Evolutionary conservation across 92 coral and sea anemone genomes (phyloP).

Genomic region (Epizoanthus illoricatus): DNA sequence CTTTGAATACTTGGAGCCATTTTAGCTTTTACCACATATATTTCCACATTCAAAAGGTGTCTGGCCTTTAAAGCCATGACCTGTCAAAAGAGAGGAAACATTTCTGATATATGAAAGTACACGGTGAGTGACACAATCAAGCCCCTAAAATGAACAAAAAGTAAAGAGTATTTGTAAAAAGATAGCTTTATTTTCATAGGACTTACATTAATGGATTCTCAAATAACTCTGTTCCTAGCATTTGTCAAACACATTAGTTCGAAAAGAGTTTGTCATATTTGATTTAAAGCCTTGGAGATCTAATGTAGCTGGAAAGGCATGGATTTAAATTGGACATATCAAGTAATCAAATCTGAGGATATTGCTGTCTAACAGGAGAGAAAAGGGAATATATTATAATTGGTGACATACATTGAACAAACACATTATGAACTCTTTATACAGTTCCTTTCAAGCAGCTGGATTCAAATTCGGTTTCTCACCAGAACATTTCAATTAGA

Average conservation of each 20-base stretch:
- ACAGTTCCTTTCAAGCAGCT: slow-evolving; percentile 73
- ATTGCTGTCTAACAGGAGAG: slow-evolving; percentile 68
- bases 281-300: slow-evolving; percentile 57
- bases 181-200: slow-evolving; percentile 23
- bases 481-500: slow-evolving; percentile 61
- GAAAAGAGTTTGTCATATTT: slow-evolving; percentile 42
- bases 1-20: background rate
- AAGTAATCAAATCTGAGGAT: slow-evolving; percentile 78
- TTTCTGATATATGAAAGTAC: slow-evolving; percentile 34
- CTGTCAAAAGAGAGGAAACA: slow-evolving; percentile 38
- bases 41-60: slow-evolving; percentile 28
- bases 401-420: slow-evolving; percentile 94
- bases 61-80: slow-evolving; percentile 30
- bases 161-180: background rate
- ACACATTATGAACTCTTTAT: slow-evolving; percentile 84
- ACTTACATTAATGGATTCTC: slow-evolving; percentile 40
- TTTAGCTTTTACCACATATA: slow-evolving; percentile 24
- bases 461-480: slow-evolving; percentile 72
- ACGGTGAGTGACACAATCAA: slow-evolving; percentile 35
- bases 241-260: slow-evolving; percentile 39
- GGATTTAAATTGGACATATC: slow-evolving; percentile 67
- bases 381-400: slow-evolving; percentile 78
- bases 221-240: slow-evolving; percentile 21
- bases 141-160: slow-evolving; percentile 24
- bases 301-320: slow-evolving; percentile 61